Conservation (phyloP, 64 coral and sea anemone genomes). For the Stichodactyla mertensii region DNA sequence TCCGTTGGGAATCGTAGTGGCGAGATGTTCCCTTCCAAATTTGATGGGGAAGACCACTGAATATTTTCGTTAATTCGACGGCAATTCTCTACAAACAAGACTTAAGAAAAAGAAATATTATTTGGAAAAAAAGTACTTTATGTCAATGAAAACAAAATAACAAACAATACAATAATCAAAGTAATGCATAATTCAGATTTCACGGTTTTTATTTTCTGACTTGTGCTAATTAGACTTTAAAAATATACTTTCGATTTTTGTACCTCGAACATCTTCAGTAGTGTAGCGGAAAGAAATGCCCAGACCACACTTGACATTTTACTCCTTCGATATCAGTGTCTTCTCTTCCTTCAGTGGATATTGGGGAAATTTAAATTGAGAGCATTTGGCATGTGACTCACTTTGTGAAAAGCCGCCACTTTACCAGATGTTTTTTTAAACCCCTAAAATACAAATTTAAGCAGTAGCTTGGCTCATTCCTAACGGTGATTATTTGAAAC, state of each 20-base stretch:
- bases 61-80: no score
- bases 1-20: no score
- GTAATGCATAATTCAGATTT: background rate
- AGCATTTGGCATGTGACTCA: background rate
- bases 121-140: background rate
- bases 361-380: background rate
- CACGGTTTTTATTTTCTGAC: background rate
- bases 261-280: background rate
- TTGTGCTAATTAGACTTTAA: background rate
- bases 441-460: no score
- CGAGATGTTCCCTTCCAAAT: no score
- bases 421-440: background rate
- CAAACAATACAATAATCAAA: background rate
- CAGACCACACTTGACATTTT: background rate
- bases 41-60: no score
- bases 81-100: background rate
- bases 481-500: background rate
- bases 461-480: no score
- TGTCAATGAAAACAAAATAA: background rate
- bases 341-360: background rate
- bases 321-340: background rate
- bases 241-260: background rate
- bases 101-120: background rate
- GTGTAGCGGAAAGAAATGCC: background rate
- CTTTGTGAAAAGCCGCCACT: background rate